Conservation (phyloP, 2,888 invertebrate species). For the Coelogynopora nodosa region DNA sequence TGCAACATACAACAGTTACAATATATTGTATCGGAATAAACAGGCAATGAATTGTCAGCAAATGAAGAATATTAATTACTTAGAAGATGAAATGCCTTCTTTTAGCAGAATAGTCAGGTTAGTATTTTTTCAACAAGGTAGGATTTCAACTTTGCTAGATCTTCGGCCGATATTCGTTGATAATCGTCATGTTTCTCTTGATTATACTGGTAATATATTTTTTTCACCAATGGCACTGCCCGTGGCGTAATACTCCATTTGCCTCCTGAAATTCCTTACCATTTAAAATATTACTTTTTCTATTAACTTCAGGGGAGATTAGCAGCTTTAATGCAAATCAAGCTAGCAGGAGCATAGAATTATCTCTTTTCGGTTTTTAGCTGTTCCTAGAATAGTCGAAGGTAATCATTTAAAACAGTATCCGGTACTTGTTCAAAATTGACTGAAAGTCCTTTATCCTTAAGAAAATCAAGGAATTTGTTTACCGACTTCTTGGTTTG, state of each 20-base stretch:
- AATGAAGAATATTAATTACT: not conserved
- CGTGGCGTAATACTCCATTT: not conserved
- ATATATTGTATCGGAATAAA: not conserved
- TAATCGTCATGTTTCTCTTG: not conserved
- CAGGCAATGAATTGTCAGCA: not conserved
- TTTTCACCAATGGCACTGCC: too few relatives aligned
- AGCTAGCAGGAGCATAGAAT: slow-evolving; percentile 22
- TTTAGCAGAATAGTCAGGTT: not conserved
- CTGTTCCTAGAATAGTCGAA: not conserved
- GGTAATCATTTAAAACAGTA: slow-evolving; percentile 14
- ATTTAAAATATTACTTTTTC: not conserved
- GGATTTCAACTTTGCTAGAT: not conserved
- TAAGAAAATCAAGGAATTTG: not conserved
- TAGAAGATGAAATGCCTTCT: not conserved
- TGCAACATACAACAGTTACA: not conserved
- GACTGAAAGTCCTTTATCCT: not conserved
- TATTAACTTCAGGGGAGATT: slow-evolving; percentile 15
- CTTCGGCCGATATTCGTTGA: not conserved
- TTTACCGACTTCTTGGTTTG: slow-evolving; percentile 16
- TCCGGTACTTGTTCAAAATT: slow-evolving; percentile 1
- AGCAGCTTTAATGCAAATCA: slow-evolving; percentile 8
- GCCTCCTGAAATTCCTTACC: not conserved
- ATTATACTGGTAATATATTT: not conserved
- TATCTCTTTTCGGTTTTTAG: not conserved
- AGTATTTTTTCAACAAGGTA: not conserved